phyloP scores from a whole-genome alignment of 2,888 invertebrate genomes.

The Abrostola tripartita region DNA sequence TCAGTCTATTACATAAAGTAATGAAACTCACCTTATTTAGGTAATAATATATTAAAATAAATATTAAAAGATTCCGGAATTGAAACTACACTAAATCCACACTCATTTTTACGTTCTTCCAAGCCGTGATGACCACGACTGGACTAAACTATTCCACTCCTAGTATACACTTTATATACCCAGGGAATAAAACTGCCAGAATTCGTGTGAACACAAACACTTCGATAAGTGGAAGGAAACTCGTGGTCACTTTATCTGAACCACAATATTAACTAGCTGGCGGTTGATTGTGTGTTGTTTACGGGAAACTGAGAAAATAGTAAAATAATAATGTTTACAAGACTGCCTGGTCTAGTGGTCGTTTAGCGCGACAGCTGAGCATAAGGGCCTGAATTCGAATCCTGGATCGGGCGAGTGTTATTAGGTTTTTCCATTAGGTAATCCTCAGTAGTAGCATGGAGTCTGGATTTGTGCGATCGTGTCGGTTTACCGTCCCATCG shows the following conservation, averaged over 20 bases:
- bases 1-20: too few relatives aligned
- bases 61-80: constrained; percentile 34
- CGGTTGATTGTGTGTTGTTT: background rate
- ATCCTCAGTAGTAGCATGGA: too few relatives aligned
- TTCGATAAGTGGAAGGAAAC: constrained; percentile 34
- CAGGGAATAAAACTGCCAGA: background rate
- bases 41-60: constrained; percentile 8
- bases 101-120: constrained; percentile 26
- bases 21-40: too few relatives aligned
- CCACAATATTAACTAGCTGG: constrained; percentile 12
- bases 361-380: too few relatives aligned
- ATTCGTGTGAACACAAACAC: constrained; percentile 56
- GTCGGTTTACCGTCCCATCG: too few relatives aligned
- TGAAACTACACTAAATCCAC: constrained; percentile 7
- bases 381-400: too few relatives aligned
- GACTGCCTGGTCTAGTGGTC: too few relatives aligned
- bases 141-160: constrained; percentile 52
- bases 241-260: constrained; percentile 39
- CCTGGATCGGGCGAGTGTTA: too few relatives aligned
- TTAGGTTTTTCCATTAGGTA: too few relatives aligned
- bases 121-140: constrained; percentile 71
- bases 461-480: too few relatives aligned
- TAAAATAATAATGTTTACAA: too few relatives aligned
- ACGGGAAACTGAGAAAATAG: background rate
- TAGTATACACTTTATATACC: constrained; percentile 53